Evolutionary conservation across 1,140 invertebrate genomes (phyloP).

Genomic region (Caenorhabditis briggsae): DNA sequence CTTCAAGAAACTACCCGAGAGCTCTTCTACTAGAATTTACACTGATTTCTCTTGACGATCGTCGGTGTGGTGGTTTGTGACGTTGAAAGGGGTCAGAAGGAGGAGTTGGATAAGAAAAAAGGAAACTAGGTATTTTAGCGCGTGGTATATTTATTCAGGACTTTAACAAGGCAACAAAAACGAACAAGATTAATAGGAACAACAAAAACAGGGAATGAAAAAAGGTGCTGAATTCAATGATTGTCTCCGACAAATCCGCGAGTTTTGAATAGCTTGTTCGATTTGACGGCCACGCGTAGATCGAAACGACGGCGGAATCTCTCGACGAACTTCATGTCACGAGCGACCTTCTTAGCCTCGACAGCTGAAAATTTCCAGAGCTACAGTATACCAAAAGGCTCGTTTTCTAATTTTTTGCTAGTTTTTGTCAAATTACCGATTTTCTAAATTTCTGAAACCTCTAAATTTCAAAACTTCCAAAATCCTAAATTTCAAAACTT

Average conservation of each 20-base stretch:
- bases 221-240: slow-evolving; percentile 16
- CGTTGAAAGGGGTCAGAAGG: no score
- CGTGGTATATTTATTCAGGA: no score
- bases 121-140: no score
- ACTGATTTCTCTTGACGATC: not conserved
- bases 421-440: no score
- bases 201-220: not conserved
- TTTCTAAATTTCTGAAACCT: no score
- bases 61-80: no score
- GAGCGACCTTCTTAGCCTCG: slow-evolving; percentile 47
- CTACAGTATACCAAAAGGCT: no score
- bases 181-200: not conserved
- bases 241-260: slow-evolving; percentile 61
- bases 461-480: no score
- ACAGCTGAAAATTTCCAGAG: not conserved
- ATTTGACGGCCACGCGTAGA: slow-evolving; percentile 78
- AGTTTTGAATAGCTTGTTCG: slow-evolving; percentile 81
- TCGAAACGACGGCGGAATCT: slow-evolving; percentile 59
- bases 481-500: no score
- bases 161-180: not conserved
- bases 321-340: slow-evolving; percentile 59
- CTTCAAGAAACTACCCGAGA: no score
- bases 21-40: not conserved
- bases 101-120: not conserved
- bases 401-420: no score